phyloP scores from a whole-genome alignment of 2,113 vertebrate genomes.

The Ranitomeya imitator region DNA sequence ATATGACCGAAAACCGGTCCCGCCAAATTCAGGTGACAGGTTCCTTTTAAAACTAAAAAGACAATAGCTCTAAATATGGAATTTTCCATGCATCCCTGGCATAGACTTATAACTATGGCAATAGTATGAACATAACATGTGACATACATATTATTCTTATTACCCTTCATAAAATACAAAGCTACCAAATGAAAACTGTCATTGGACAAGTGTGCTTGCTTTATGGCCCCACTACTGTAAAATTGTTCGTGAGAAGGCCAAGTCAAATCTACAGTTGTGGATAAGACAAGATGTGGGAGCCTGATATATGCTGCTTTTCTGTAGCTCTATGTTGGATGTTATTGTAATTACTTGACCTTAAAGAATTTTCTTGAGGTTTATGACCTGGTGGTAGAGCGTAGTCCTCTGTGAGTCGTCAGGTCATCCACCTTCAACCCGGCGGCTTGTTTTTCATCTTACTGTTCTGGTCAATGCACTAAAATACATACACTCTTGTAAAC shows the following conservation, averaged over 20 bases:
- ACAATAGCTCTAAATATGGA: too few relatives aligned
- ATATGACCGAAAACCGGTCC: too few relatives aligned
- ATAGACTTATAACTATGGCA: background rate
- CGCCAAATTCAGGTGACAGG: too few relatives aligned
- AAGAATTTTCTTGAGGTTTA: background rate
- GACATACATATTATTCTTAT: background rate
- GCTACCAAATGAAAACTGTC: conserved; percentile 16
- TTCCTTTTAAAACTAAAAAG: too few relatives aligned
- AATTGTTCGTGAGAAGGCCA: conserved; percentile 7
- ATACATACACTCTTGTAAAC: background rate
- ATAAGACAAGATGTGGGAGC: conserved; percentile 18
- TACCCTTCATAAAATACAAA: background rate
- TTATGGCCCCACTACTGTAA: conserved; percentile 24
- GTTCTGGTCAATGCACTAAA: background rate
- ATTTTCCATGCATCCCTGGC: too few relatives aligned
- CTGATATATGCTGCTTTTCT: background rate
- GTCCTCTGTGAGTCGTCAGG: background rate
- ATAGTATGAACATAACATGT: background rate
- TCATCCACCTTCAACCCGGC: background rate
- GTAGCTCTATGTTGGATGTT: background rate
- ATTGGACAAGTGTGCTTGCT: background rate
- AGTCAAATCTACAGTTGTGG: background rate
- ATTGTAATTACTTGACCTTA: background rate
- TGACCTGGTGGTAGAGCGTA: background rate
- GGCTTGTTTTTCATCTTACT: background rate